A percentile compares a stretch with the other conserved stretches of the same genome.
These are phyloP conservation scores for Zaprionus ghesquierei DNA, from an alignment of 1,140 invertebrate genomes.

Conservation along the genomic window DNA sequence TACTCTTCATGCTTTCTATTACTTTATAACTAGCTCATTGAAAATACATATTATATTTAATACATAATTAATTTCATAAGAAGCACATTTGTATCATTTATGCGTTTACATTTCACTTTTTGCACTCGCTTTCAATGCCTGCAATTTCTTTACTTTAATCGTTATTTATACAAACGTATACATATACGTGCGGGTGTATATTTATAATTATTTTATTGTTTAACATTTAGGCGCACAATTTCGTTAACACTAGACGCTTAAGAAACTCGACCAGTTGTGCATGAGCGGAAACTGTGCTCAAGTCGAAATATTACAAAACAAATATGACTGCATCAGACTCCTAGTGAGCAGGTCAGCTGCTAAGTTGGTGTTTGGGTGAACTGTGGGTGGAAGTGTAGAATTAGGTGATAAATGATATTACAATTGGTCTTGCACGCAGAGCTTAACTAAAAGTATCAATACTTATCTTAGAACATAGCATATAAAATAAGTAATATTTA, in stretches of 20 bases:
- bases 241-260: constrained; percentile 69
- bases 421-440: constrained; percentile 66
- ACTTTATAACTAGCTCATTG: constrained; percentile 63
- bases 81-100: constrained; percentile 74
- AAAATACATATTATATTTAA: constrained; percentile 63
- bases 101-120: constrained; percentile 75
- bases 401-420: not conserved
- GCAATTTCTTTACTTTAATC: constrained; percentile 3
- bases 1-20: constrained; percentile 31
- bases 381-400: not conserved
- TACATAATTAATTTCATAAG: constrained; percentile 72
- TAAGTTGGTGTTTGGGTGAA: not conserved
- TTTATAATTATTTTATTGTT: constrained; percentile 19
- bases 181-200: constrained; percentile 29
- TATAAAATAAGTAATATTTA: constrained; percentile 70
- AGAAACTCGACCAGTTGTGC: constrained; percentile 56
- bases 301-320: constrained; percentile 15
- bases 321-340: not conserved
- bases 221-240: constrained; percentile 14
- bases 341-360: not conserved
- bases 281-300: constrained; percentile 5
- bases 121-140: constrained; percentile 59
- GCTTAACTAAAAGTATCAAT: constrained; percentile 74
- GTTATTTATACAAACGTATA: constrained; percentile 14
- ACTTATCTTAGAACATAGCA: constrained; percentile 73